Conservation (phyloP, 2,113 vertebrate species). For the Apeltes quadracus region DNA sequence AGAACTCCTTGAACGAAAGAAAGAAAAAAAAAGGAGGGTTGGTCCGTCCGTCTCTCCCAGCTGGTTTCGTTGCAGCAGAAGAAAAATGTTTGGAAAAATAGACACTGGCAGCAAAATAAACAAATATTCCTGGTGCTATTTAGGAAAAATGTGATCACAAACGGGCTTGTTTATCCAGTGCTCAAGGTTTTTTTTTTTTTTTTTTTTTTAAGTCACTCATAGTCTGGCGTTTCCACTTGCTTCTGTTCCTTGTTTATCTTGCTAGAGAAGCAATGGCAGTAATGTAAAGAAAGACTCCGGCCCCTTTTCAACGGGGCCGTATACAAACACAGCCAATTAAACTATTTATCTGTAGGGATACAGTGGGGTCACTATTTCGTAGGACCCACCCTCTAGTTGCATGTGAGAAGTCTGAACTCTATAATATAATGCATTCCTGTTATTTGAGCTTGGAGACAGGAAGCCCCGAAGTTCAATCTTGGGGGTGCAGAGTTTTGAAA, state of each 20-base stretch:
- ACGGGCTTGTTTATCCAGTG: neutral
- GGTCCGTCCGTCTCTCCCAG: slow-evolving; percentile 61
- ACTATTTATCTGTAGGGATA: too few species aligned
- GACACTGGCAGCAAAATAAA: slow-evolving; percentile 12
- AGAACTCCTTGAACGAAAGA: slow-evolving; percentile 78
- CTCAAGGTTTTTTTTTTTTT: neutral
- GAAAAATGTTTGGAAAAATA: slow-evolving; percentile 44
- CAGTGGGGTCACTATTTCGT: too few species aligned
- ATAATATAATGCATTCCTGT: too few species aligned
- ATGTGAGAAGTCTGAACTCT: too few species aligned
- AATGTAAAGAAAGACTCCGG: slow-evolving; percentile 1
- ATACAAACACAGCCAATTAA: too few species aligned
- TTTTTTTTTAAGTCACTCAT: neutral
- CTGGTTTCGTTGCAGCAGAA: slow-evolving; percentile 56
- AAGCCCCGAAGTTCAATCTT: too few species aligned
- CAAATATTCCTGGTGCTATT: slow-evolving; percentile 9
- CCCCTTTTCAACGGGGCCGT: too few species aligned
- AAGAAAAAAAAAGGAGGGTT: slow-evolving; percentile 61
- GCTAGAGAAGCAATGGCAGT: neutral
- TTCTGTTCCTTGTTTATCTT: slow-evolving; percentile 15
- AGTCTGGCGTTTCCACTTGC: neutral
- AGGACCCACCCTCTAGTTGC: too few species aligned
- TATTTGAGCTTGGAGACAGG: too few species aligned
- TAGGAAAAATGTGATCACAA: slow-evolving; percentile 6
- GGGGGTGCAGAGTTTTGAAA: too few species aligned